Evolutionary conservation across 2,797 vertebrate genomes (phyloP), one percentile per base, ranked within the genome.

Genomic region (Limosa lapponica): DNA sequence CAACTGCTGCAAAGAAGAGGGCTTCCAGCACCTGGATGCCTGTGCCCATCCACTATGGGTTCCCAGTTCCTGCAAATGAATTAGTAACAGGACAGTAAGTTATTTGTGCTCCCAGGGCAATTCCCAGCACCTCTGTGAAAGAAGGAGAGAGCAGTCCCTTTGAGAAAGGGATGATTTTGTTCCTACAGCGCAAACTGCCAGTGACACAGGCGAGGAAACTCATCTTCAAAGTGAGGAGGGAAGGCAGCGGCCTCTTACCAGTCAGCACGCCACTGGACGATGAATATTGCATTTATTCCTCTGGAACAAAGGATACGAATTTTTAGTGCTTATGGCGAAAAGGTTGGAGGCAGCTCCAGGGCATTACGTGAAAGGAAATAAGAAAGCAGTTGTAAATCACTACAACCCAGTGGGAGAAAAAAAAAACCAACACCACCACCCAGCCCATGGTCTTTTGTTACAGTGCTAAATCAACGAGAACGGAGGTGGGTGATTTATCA

Each of bases 341-440:
- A 94, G 59, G 80, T 70, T 88, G 55, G 41, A 94, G 77, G 70
- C 46, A 93, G 87, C 91, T 91, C 59, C 64, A 84, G 77, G 85
- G 73, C 44, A 73, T 55, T 61, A 6, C 57, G 41, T 92, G 80
- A 96, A 90, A 87, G 57, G 82, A 93, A 92, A 90, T 94, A 77
- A 95, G 91, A 95, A 93, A 84, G 10, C 30, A 54, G 49, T 89
- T 89, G 27, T 93, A 95, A 95, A 95, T 95, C 80, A 59, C 79
- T 82, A 46, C 44, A 84, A 84, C 17, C 13, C 27, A 52, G 11
- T 46, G 73, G n/a, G 44, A 66, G 11, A 4, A 13, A 72, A 67
- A 1, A 28, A n/a, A 25, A 43, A 49, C 37, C 24, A 43, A 43
- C 18, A 43, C 18, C 43, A 58, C n/a, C 5, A 39, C 37, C 39